A percentile compares a stretch with the other conserved stretches of the same genome.
Evolutionary conservation across 2,113 vertebrate species (phyloP).

Genomic region (Onychorhynchus coronatus): DNA sequence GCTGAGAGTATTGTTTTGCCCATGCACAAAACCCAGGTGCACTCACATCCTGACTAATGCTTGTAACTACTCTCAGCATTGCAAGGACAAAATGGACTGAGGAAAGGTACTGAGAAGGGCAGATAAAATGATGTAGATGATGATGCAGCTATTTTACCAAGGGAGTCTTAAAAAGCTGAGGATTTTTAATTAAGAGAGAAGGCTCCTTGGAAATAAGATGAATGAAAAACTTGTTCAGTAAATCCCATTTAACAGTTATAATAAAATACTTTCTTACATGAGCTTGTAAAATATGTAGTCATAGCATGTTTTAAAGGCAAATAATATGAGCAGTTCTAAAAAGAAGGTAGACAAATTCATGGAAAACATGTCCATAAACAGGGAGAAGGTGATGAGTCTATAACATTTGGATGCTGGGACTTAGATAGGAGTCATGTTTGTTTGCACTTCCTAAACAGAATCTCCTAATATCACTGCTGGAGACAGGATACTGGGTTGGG

Average conservation of each 20-base stretch:
- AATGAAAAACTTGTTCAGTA: neutral
- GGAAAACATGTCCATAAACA: neutral
- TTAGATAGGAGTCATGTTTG: neutral
- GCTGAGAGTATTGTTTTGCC: neutral
- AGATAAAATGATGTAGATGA: neutral
- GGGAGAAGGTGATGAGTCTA: neutral
- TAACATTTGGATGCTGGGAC: neutral
- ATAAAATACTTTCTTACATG: neutral
- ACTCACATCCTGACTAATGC: neutral
- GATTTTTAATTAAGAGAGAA: neutral
- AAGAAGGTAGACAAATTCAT: neutral
- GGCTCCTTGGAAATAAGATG: neutral
- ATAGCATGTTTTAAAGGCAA: constrained; percentile 2
- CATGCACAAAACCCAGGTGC: neutral
- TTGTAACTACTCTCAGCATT: neutral
- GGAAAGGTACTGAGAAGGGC: neutral
- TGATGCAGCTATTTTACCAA: neutral
- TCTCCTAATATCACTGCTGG: neutral
- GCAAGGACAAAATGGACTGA: neutral
- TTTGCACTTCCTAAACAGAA: neutral
- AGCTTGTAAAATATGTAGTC: neutral
- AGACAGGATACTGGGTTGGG: neutral
- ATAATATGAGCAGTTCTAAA: neutral
- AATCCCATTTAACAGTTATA: neutral
- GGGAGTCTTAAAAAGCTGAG: neutral